Conservation (phyloP, 30 jellyfish, hydroid and myxozoan species). For the Rhopilema esculentum region DNA sequence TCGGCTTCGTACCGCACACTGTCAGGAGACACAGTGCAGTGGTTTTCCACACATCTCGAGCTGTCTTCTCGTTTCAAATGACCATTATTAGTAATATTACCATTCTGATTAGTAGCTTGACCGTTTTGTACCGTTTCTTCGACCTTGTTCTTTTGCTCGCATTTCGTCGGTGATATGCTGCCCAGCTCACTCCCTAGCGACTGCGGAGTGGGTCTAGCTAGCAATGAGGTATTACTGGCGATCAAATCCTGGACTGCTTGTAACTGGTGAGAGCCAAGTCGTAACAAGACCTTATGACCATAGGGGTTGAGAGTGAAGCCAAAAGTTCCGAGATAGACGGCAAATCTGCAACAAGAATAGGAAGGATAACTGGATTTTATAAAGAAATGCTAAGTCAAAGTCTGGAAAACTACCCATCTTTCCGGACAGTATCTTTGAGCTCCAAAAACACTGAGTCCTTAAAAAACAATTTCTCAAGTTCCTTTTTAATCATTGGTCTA, state of each 20-base stretch:
- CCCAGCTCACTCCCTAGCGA: conserved; percentile 24
- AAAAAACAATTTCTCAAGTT: too few relatives aligned
- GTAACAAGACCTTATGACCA: conserved; percentile 82
- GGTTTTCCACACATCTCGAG: conserved; percentile 59
- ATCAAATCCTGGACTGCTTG: conserved; percentile 82
- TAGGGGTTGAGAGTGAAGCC: conserved; percentile 93
- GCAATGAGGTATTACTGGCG: conserved; percentile 80
- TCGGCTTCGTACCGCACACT: conserved; percentile 96
- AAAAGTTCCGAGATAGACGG: conserved; percentile 88
- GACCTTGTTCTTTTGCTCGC: conserved; percentile 20
- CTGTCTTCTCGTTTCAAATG: conserved; percentile 3
- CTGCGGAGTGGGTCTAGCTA: conserved; percentile 72
- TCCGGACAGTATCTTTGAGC: too few relatives aligned
- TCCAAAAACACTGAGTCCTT: too few relatives aligned
- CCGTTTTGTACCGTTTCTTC: conserved; percentile 53
- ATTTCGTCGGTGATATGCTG: conserved; percentile 12
- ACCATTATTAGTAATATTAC: conserved; percentile 20
- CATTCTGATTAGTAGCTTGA: conserved; percentile 31
- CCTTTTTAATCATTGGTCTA: too few relatives aligned
- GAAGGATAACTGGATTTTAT: neutral
- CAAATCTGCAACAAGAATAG: conserved; percentile 68
- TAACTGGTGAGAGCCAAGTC: conserved; percentile 84
- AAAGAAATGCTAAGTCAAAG: neutral
- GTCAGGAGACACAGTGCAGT: conserved; percentile 93
- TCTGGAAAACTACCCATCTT: too few relatives aligned